Evolutionary conservation across 1,140 invertebrate genomes (phyloP).

Genomic region (Onthophagus taurus): DNA sequence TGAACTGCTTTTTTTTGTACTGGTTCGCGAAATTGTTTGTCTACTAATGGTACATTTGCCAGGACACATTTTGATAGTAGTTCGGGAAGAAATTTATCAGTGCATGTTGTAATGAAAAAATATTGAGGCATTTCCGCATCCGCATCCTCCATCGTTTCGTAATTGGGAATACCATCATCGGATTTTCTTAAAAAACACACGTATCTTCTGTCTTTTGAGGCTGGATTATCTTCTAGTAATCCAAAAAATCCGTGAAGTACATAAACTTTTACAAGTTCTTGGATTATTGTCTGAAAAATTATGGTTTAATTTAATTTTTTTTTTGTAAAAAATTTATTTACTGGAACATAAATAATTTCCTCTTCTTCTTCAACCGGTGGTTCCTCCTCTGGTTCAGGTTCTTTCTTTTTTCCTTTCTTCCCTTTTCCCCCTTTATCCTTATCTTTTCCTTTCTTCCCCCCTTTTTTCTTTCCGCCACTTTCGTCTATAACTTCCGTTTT

Average conservation of each 20-base stretch:
- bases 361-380: conserved; percentile 42
- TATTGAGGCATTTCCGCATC: conserved; percentile 50
- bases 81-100: conserved; percentile 43
- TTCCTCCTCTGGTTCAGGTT: conserved; percentile 22
- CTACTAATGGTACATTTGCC: conserved; percentile 17
- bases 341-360: conserved; percentile 43
- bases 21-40: conserved; percentile 22
- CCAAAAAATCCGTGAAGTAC: conserved; percentile 56
- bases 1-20: not conserved
- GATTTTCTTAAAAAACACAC: conserved; percentile 56
- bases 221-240: conserved; percentile 40
- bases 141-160: conserved; percentile 42
- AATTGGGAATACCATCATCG: conserved; percentile 48
- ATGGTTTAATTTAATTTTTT: conserved; percentile 1
- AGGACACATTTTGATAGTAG: conserved; percentile 12
- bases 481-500: not conserved
- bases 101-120: conserved; percentile 50
- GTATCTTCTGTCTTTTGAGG: conserved; percentile 42
- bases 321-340: conserved; percentile 32
- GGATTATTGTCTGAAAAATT: conserved; percentile 50
- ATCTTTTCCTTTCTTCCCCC: conserved; percentile 19
- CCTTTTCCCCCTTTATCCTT: conserved; percentile 15
- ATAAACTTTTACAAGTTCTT: conserved; percentile 54
- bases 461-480: conserved; percentile 14
- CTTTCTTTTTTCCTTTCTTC: conserved; percentile 15